Percentiles rank a stretch among this genome's conserved stretches.
Evolutionary conservation across 1,140 invertebrate species (phyloP).

Genomic region (Papilio machaon): DNA sequence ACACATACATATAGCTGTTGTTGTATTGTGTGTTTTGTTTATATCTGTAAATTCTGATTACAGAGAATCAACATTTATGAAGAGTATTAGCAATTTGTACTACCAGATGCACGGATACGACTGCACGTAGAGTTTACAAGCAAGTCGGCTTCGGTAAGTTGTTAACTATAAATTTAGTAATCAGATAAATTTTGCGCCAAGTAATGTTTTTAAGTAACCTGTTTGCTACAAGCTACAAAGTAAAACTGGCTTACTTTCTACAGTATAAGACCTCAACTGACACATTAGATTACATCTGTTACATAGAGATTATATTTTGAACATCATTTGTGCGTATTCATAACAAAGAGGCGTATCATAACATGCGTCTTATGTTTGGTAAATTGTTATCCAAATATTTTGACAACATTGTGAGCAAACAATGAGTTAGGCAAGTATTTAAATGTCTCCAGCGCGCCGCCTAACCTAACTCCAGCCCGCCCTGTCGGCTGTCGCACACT

Average conservation of each 20-base stretch:
- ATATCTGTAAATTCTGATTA: not conserved
- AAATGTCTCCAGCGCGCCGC: not conserved
- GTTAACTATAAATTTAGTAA: not conserved
- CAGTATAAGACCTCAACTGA: not conserved
- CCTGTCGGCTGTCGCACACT: not conserved
- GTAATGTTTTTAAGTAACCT: not conserved
- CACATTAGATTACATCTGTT: not conserved
- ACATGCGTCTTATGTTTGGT: not conserved
- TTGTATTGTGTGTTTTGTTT: not conserved
- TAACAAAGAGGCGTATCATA: not conserved
- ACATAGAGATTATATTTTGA: not conserved
- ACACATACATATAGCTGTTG: too few species aligned
- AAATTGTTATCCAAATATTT: conserved; percentile 20
- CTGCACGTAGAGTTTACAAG: not conserved
- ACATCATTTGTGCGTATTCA: not conserved
- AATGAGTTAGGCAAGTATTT: not conserved
- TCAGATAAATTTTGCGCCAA: not conserved
- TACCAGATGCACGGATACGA: not conserved
- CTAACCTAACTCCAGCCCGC: not conserved
- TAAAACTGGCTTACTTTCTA: not conserved
- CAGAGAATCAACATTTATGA: not conserved
- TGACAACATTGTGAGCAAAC: not conserved
- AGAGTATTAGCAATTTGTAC: not conserved
- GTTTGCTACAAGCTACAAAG: not conserved
- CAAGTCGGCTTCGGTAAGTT: not conserved